Base-by-base conservation (phyloP, 2,888 invertebrate species). In the Agrotis clavis region DNA sequence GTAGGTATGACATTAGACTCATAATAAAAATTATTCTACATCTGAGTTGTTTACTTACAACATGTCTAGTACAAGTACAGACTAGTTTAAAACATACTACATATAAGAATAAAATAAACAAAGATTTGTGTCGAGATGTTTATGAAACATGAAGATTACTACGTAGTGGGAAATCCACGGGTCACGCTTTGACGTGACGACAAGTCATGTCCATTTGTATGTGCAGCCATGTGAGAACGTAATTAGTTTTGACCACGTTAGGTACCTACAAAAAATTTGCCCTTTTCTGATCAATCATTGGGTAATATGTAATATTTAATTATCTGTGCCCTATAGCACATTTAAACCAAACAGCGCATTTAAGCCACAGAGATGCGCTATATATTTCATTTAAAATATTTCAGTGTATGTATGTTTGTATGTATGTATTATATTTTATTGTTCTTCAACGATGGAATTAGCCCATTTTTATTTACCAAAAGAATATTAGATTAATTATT, bases 161-260 rank as follows among this genome's bases (percentile, higher is more conserved):
- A 47, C 25, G 30, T 53, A 21, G 21, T 69, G 59, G 35, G 18
- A 45, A 70, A 74, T 60, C 70, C 74, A 54, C 53, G 6, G 48
- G 60, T 77, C 74, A 77, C 74, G 74, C 53, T 11, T 30, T 45
- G 11, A 45, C 14, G 41, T 74, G 48, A n/a, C 60, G 77, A 74
- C 41, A 50, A 45, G 48, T 41, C 69, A 13, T 68, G 77, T 59
- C 41, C 25, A 60, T 30, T 70, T 6, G n/a, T 45, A n/a, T 69
- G 77, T n/a, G 77, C 70, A 69, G 48, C 54, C 41, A 16, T 74
- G 47, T 6, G 25, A 54, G 41, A 48, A 16, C 7, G 16, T 16
- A 30, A 65, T 68, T 68, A 25, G 7, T 16, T 41, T 48, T 41
- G 53, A 60, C 48, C 77, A 50, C 25, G 48, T 41, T 21, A 41